Evolutionary conservation across 2,888 invertebrate genomes (phyloP), one percentile per base, ranked within the genome.

Genomic region (Axea sp.): DNA sequence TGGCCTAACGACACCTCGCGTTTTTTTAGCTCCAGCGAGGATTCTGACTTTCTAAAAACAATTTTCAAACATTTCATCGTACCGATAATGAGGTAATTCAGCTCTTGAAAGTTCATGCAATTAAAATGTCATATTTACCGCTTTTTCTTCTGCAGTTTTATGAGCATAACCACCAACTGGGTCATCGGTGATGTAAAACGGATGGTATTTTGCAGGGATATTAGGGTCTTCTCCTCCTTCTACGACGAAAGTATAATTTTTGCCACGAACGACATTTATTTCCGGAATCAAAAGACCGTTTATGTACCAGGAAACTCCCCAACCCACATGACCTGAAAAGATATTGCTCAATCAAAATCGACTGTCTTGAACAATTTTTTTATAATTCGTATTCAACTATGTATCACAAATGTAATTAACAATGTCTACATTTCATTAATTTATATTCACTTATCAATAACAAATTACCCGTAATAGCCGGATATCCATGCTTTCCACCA

Each of bases 241-340:
- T 1, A 93, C 92, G 22, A 96, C 93, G 86, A 97, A 96, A 0
- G 94, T 95, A 87, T 97, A 97, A 8, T 93, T 93, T 85, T 91
- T 92, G 3, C 96, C 96, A 47, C 96, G 90, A 0, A 97, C 94
- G 30, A 97, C 93, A 84, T 95, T 93, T 78, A 97, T 93, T 89
- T 95, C 97, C 0, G 97, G 97, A 77, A 97, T 96, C 5, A 97
- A 90, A 1, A 97, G 90, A 0, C 97, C 97, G 88, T 97, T 97
- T 83, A 97, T 95, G 89, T 96, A 97, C 96, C 96, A 97, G 0
- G 95, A 93, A 74, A 96, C 94, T 17, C 97, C 96, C 96, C 96
- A 96, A 24, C 96, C 96, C 9, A 96, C 96, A 87, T 96, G 95
- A 75, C 96, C 96, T 96, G 80, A 24, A 49, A 59, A n/a, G n/a